Conservation (phyloP, 1,140 invertebrate genomes). For the Neodiprion pinetum region DNA sequence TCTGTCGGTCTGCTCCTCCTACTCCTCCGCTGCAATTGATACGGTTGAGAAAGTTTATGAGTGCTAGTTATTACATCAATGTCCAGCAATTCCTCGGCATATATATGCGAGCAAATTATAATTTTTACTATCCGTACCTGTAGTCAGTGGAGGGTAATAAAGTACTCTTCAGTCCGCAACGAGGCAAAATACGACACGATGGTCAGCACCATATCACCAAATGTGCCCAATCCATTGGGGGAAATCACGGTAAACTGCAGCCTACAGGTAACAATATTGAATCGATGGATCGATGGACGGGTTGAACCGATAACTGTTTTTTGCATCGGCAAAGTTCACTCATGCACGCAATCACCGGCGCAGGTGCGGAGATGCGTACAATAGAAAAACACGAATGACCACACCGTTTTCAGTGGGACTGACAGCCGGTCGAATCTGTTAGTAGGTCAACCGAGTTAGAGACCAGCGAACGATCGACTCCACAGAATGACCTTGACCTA, state of each 20-base stretch:
- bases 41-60: background rate
- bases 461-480: conserved; percentile 29
- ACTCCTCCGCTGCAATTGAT: background rate
- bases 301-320: background rate
- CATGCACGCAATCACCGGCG: background rate
- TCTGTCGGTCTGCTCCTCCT: conserved; percentile 1
- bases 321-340: background rate
- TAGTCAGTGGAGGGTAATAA: background rate
- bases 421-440: conserved; percentile 51
- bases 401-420: conserved; percentile 2
- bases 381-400: background rate
- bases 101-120: background rate
- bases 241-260: background rate
- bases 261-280: background rate
- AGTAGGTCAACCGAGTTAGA: conserved; percentile 47
- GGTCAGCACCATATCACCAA: background rate
- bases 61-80: conserved; percentile 7
- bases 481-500: background rate
- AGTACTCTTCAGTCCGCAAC: background rate
- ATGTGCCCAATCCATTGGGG: background rate
- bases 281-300: background rate
- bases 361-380: background rate
- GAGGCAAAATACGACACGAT: background rate
- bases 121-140: background rate
- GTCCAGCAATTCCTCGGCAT: background rate